phyloP scores from a whole-genome alignment of 2,113 vertebrate genomes.

The Heliornis fulica region DNA sequence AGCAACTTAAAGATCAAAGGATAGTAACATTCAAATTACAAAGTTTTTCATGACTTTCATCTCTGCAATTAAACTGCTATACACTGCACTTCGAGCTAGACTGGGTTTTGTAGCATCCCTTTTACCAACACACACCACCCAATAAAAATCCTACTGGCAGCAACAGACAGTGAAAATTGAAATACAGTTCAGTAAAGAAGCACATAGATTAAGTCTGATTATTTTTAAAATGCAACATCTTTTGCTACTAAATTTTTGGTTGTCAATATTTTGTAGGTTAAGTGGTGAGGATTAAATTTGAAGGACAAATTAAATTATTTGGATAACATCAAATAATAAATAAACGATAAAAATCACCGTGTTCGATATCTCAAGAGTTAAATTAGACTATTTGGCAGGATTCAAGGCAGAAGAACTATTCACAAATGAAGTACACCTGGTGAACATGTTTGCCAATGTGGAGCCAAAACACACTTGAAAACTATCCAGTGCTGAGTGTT shows the following conservation, averaged over 20 bases:
- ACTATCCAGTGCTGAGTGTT: background rate
- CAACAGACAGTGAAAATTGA: background rate
- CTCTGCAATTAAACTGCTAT: slow-evolving; percentile 25
- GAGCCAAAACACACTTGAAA: slow-evolving; percentile 38
- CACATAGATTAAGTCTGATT: background rate
- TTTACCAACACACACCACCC: background rate
- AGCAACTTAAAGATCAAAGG: slow-evolving; percentile 60
- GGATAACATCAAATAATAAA: background rate
- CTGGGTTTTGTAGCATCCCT: background rate
- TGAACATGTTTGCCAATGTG: background rate
- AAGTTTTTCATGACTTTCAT: slow-evolving; percentile 48
- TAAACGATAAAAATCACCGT: background rate
- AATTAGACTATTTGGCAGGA: slow-evolving; percentile 16
- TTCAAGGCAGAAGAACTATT: background rate
- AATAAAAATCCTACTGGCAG: background rate
- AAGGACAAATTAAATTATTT: background rate
- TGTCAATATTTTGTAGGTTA: background rate
- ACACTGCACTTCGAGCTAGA: background rate
- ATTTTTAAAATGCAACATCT: background rate
- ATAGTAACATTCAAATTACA: slow-evolving; percentile 41
- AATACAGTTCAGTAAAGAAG: background rate
- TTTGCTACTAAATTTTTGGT: background rate
- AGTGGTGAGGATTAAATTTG: background rate
- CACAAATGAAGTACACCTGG: slow-evolving; percentile 42
- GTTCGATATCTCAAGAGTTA: background rate